Evolutionary conservation across 2,113 vertebrate genomes (phyloP).

Genomic region (Cygnus atratus): DNA sequence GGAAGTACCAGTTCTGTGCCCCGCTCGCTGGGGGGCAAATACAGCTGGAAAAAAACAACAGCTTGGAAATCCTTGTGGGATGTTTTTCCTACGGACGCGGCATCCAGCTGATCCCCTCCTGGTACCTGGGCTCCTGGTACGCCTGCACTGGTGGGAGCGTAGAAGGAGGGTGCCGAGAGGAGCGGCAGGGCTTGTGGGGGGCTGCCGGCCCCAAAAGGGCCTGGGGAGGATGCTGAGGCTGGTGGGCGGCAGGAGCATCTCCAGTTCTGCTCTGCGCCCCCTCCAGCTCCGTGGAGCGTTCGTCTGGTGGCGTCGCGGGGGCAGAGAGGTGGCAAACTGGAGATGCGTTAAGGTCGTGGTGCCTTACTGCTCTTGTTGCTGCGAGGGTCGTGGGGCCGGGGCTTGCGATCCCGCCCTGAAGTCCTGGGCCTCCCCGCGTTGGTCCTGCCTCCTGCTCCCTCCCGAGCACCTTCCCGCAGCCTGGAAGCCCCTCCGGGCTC

Average conservation of each 20-base stretch:
- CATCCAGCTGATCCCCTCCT: not conserved
- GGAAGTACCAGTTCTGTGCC: not conserved
- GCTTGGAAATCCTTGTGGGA: not conserved
- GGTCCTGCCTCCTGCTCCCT: not conserved
- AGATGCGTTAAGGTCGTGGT: rapidly evolving
- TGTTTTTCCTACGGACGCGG: not conserved
- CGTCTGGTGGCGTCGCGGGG: rapidly evolving
- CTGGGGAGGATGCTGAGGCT: not conserved
- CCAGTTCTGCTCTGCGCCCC: not conserved
- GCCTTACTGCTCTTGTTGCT: not conserved
- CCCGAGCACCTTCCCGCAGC: not conserved
- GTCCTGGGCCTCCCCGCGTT: not conserved
- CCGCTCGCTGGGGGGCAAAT: not conserved
- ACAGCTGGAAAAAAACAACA: not conserved
- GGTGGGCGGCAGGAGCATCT: not conserved
- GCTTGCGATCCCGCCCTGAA: not conserved
- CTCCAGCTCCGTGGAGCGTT: not conserved
- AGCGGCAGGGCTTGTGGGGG: not conserved
- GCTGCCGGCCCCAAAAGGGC: not conserved
- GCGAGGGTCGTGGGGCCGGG: not conserved
- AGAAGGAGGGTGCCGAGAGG: not conserved
- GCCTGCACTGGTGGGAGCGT: not conserved
- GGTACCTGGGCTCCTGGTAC: not conserved
- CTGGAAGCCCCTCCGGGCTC: not conserved
- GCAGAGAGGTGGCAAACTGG: not conserved